Conservation (phyloP, 2,888 invertebrate species). For the Eristalis pertinax region DNA sequence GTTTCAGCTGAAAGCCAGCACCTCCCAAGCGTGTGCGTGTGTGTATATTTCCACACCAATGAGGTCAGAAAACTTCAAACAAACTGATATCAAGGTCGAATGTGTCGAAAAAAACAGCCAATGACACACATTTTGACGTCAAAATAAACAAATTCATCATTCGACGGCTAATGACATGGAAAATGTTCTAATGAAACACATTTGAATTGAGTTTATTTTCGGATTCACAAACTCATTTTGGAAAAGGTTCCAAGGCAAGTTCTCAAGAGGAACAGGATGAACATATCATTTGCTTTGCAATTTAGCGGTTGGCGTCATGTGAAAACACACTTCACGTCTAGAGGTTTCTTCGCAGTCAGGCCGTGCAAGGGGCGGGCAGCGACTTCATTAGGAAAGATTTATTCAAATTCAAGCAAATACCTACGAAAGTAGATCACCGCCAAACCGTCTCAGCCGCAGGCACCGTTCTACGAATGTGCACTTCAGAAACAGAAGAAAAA, state of each 20-base stretch:
- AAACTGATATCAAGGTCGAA: background rate
- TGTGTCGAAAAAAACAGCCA: background rate
- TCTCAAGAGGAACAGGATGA: background rate
- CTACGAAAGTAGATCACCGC: slow-evolving; percentile 16
- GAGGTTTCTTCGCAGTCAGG: background rate
- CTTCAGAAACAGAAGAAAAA: slow-evolving; percentile 8
- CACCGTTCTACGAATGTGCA: slow-evolving; percentile 14
- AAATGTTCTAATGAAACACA: background rate
- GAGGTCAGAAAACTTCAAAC: background rate
- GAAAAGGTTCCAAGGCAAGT: background rate
- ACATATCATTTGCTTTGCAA: background rate
- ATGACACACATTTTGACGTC: background rate
- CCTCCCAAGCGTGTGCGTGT: background rate
- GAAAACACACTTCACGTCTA: background rate
- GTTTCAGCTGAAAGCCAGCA: background rate
- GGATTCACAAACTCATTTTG: background rate
- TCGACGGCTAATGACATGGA: background rate
- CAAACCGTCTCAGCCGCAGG: background rate
- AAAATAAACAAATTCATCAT: background rate
- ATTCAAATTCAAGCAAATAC: slow-evolving; percentile 14
- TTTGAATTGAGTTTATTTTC: background rate
- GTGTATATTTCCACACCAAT: background rate
- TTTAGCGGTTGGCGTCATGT: background rate
- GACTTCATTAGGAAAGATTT: background rate
- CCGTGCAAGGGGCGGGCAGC: background rate